These are phyloP conservation scores for Zoanthus gigantus DNA, from an alignment of 92 coral and sea anemone species.

Conservation along the genomic window DNA sequence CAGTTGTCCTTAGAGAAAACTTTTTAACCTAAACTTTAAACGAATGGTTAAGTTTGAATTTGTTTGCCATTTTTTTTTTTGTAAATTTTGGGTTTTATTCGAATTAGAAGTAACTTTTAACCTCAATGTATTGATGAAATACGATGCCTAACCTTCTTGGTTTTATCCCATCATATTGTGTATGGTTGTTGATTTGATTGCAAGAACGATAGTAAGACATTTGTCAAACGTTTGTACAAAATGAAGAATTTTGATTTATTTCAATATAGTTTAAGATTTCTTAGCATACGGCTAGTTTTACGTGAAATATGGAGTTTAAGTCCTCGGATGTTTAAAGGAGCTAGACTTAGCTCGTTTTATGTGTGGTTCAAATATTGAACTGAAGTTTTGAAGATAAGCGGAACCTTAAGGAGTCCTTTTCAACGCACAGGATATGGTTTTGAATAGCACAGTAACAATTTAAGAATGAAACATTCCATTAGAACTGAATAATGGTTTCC, in stretches of 20 bases:
- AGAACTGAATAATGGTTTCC: not conserved
- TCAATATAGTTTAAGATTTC: not conserved
- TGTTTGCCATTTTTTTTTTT: not conserved
- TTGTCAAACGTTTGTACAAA: not conserved
- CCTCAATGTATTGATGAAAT: not conserved
- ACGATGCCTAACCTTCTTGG: not conserved
- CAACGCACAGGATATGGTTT: conserved; percentile 11
- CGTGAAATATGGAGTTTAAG: not conserved
- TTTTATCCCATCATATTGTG: not conserved
- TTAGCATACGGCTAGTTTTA: not conserved
- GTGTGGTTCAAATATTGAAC: not conserved
- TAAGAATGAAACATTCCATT: not conserved
- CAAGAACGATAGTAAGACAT: too few species aligned
- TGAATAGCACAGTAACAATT: not conserved
- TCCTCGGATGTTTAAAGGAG: not conserved
- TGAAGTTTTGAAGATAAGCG: not conserved
- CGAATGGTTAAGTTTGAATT: not conserved
- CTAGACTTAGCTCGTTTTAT: not conserved
- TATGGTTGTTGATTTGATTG: not conserved
- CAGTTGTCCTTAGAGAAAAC: too few species aligned
- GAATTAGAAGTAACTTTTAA: not conserved
- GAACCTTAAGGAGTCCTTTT: not conserved
- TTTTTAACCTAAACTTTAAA: too few species aligned
- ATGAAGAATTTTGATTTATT: not conserved
- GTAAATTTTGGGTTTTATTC: not conserved